Evolutionary conservation across 1,140 invertebrate genomes (phyloP).

Genomic region (Cyclargus thomasi): DNA sequence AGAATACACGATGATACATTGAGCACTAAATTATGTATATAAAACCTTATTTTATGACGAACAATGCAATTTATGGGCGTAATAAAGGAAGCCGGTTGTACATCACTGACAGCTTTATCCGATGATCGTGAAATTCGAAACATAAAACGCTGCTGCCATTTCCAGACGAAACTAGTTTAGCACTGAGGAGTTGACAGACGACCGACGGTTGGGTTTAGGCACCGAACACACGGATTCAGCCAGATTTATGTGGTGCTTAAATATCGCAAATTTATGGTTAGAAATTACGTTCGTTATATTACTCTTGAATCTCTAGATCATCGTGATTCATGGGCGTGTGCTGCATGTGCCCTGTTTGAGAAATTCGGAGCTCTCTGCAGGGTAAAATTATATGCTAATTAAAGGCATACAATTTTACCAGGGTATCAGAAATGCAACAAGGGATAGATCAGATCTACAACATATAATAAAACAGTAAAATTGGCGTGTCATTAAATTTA

Average conservation of each 20-base stretch:
- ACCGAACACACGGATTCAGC: slow-evolving; percentile 9
- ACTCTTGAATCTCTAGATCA: neutral
- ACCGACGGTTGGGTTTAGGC: slow-evolving; percentile 18
- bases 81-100: slow-evolving; percentile 30
- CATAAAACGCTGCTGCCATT: slow-evolving; percentile 42
- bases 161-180: slow-evolving; percentile 39
- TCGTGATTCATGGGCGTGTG: neutral
- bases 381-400: neutral
- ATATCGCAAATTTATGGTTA: slow-evolving; percentile 3
- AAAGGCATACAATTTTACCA: too few species aligned
- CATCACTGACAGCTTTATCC: slow-evolving; percentile 40
- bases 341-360: neutral
- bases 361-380: neutral
- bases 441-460: too few species aligned
- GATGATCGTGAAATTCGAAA: slow-evolving; percentile 39
- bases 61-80: slow-evolving; percentile 21
- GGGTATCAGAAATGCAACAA: too few species aligned
- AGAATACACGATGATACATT: slow-evolving; percentile 15
- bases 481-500: too few species aligned
- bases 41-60: slow-evolving; percentile 18
- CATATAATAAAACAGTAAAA: too few species aligned
- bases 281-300: neutral
- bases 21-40: slow-evolving; percentile 13
- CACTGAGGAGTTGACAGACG: slow-evolving; percentile 30
- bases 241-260: slow-evolving; percentile 3